Conservation (phyloP, 2,888 invertebrate genomes). For the Hemicrepidius hirtus region DNA sequence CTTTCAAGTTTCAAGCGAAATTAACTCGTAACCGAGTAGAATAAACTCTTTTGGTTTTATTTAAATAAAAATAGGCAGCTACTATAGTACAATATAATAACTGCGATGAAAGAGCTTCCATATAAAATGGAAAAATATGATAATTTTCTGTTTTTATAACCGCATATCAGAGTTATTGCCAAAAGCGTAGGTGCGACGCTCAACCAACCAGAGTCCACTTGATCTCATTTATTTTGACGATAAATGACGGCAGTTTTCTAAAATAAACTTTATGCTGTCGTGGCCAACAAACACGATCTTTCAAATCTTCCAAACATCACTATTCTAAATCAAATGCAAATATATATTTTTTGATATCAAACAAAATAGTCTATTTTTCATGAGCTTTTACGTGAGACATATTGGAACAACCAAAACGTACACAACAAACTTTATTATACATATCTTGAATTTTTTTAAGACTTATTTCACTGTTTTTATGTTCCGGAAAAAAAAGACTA, state of each 20-base stretch:
- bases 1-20: not conserved
- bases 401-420: too few relatives aligned
- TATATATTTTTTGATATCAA: constrained; percentile 6
- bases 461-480: too few relatives aligned
- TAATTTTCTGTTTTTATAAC: constrained; percentile 33
- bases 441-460: too few relatives aligned
- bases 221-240: constrained; percentile 31
- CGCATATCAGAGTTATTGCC: constrained; percentile 32
- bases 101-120: constrained; percentile 12
- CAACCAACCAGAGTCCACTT: constrained; percentile 19
- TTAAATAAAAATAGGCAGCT: constrained; percentile 27
- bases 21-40: constrained; percentile 1
- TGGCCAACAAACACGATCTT: constrained; percentile 30
- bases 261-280: constrained; percentile 28
- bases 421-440: too few relatives aligned
- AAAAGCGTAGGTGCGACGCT: constrained; percentile 34
- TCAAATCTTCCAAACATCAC: constrained; percentile 9
- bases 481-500: too few relatives aligned
- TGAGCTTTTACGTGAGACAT: too few relatives aligned
- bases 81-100: constrained; percentile 3
- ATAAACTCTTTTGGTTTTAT: constrained; percentile 16
- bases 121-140: constrained; percentile 30
- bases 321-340: constrained; percentile 1
- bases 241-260: constrained; percentile 39
- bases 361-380: not conserved